Percentiles rank a stretch among this genome's conserved stretches.
These are phyloP conservation scores for Pionites leucogaster DNA, from an alignment of 2,113 vertebrate species.

Conservation along the genomic window DNA sequence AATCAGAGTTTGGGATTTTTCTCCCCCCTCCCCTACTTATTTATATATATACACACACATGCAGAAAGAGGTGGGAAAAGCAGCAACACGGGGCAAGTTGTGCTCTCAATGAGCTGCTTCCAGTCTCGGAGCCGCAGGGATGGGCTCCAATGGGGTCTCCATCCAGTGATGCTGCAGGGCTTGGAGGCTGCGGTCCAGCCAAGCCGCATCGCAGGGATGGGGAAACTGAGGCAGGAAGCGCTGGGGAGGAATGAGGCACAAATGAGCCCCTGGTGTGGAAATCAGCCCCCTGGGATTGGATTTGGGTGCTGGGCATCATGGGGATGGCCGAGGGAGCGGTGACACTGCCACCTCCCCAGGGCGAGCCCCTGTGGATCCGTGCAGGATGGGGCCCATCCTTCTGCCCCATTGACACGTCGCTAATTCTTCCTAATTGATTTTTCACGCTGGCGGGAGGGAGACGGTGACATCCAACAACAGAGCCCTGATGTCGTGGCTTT, in stretches of 20 bases:
- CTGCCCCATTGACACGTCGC: slow-evolving; percentile 11
- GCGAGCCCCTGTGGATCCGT: fast-evolving
- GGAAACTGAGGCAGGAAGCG: background rate
- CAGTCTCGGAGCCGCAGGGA: background rate
- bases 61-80: background rate
- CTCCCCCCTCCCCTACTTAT: background rate
- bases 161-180: fast-evolving
- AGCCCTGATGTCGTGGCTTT: slow-evolving; percentile 33
- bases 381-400: background rate
- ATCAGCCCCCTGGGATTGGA: fast-evolving
- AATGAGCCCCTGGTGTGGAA: fast-evolving
- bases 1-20: slow-evolving; percentile 75
- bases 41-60: background rate
- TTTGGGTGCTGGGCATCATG: fast-evolving
- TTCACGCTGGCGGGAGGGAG: slow-evolving; percentile 42
- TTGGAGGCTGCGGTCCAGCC: fast-evolving
- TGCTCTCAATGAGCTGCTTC: background rate
- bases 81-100: fast-evolving
- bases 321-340: fast-evolving
- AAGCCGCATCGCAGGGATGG: fast-evolving
- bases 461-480: slow-evolving; percentile 45
- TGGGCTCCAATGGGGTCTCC: fast-evolving
- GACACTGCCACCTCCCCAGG: background rate
- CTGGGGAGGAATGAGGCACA: fast-evolving
- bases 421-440: slow-evolving; percentile 70